phyloP scores from a whole-genome alignment of 1,140 invertebrate species.

The Prorops nasuta region DNA sequence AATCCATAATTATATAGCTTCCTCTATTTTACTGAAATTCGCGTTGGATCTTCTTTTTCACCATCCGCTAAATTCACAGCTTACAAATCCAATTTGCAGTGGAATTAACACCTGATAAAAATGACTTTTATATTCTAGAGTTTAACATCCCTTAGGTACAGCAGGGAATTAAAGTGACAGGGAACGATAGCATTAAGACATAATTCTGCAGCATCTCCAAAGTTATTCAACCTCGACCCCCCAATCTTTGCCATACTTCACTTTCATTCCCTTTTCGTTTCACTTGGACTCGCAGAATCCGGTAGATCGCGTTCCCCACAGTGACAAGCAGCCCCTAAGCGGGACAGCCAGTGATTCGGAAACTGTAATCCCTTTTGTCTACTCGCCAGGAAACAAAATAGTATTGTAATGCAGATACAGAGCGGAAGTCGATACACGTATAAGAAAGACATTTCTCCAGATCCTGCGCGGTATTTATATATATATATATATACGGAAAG shows the following conservation, averaged over 20 bases:
- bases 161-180: not conserved
- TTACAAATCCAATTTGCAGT: no score
- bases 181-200: not conserved
- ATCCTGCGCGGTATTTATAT: no score
- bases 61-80: no score
- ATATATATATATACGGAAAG: no score
- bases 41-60: no score
- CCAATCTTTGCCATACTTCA: not conserved
- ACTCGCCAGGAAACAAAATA: slow-evolving; percentile 7
- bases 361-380: slow-evolving; percentile 44
- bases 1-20: no score
- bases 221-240: not conserved
- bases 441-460: no score
- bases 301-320: not conserved
- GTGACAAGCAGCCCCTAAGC: slow-evolving; percentile 4
- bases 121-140: not conserved
- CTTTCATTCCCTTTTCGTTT: not conserved
- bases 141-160: not conserved
- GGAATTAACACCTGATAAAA: not conserved
- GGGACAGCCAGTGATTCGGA: slow-evolving; percentile 36
- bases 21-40: no score
- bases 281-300: no score
- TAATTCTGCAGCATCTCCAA: not conserved
- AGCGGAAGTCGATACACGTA: slow-evolving; percentile 1
- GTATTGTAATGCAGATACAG: not conserved